Conservation (phyloP, 2,888 invertebrate species). For the Euplagia quadripunctaria region DNA sequence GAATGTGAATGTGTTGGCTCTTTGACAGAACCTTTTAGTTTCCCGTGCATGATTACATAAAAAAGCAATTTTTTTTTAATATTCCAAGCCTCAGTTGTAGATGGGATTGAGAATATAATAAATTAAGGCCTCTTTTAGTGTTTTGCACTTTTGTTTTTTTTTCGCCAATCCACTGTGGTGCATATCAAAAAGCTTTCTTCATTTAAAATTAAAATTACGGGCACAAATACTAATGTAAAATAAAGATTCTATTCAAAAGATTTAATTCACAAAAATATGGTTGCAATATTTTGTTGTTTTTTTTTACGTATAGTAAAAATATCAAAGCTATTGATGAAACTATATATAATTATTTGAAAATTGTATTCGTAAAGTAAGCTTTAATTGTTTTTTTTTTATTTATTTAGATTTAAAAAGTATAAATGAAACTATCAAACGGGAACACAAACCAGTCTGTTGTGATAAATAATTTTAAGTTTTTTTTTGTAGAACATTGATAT, state of each 20-base stretch:
- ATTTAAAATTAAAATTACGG: conserved; percentile 1
- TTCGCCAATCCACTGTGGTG: not conserved
- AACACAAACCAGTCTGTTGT: conserved; percentile 83
- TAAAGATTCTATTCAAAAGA: no score
- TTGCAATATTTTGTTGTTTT: conserved; percentile 38
- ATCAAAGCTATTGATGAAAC: conserved; percentile 29
- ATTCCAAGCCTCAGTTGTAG: conserved; percentile 11
- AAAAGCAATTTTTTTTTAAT: conserved; percentile 4
- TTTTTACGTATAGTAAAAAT: conserved; percentile 26
- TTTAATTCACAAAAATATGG: not conserved
- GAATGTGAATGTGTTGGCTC: conserved; percentile 46
- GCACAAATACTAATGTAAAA: conserved; percentile 7
- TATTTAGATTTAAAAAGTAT: conserved; percentile 67
- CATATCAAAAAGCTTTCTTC: not conserved
- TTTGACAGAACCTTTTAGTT: conserved; percentile 27
- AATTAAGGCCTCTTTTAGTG: not conserved
- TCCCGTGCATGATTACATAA: conserved; percentile 27
- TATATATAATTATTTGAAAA: conserved; percentile 48
- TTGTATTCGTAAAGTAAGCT: conserved; percentile 72
- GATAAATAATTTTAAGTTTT: conserved; percentile 81
- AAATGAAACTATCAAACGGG: conserved; percentile 63
- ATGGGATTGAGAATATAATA: not conserved
- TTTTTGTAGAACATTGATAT: conserved; percentile 61
- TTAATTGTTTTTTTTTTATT: conserved; percentile 72
- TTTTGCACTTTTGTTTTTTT: conserved; percentile 13